Conservation (phyloP, 2,888 invertebrate genomes). For the Rutpela maculata region DNA sequence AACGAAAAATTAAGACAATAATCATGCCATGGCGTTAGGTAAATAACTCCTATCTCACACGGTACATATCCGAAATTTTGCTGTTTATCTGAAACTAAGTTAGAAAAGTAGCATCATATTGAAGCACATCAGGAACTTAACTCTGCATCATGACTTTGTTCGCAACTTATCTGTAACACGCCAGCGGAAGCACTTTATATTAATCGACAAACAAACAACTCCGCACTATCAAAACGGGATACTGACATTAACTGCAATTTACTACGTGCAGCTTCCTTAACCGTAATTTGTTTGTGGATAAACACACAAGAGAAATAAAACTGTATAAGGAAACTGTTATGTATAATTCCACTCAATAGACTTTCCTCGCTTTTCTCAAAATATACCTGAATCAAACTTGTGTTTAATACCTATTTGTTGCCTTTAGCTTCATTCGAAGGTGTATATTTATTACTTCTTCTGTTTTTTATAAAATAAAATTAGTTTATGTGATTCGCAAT, state of each 20-base stretch:
- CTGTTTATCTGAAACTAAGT: not conserved
- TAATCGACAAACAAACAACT: slow-evolving; percentile 26
- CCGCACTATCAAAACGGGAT: slow-evolving; percentile 32
- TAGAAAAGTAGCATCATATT: not conserved
- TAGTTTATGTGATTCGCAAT: too few species aligned
- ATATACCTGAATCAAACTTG: not conserved
- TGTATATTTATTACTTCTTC: too few species aligned
- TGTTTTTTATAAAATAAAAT: too few species aligned
- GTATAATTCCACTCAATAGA: slow-evolving; percentile 9
- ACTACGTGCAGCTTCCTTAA: slow-evolving; percentile 50
- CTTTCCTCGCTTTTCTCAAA: not conserved
- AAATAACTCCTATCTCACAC: too few species aligned
- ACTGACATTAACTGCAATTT: slow-evolving; percentile 48
- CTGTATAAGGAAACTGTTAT: slow-evolving; percentile 17
- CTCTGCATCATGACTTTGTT: slow-evolving; percentile 2
- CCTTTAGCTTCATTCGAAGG: not conserved
- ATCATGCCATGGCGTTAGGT: too few species aligned
- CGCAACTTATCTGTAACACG: not conserved
- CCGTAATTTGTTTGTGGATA: slow-evolving; percentile 48
- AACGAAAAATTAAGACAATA: too few species aligned
- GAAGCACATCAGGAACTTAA: not conserved
- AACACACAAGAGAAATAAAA: slow-evolving; percentile 48
- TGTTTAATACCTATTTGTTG: not conserved
- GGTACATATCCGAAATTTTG: not conserved
- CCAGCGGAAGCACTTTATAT: not conserved